phyloP scores from a whole-genome alignment of 2,888 invertebrate genomes.

The Strigamia transsilvanica region DNA sequence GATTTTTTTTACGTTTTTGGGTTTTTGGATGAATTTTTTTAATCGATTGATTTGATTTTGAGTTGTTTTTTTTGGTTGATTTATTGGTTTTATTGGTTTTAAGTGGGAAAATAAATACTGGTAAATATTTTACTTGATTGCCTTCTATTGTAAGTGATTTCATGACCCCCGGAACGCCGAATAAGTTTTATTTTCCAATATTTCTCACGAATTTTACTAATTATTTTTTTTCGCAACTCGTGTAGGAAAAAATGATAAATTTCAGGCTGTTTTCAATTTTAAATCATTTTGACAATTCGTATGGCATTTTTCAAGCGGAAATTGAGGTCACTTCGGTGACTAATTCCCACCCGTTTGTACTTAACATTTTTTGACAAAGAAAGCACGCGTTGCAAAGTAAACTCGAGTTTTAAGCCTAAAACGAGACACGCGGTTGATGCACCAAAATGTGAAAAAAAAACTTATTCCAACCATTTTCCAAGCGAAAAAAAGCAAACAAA shows the following conservation, averaged over 20 bases:
- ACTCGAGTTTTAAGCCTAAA: background rate
- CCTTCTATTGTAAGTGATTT: background rate
- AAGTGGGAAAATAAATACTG: too few relatives aligned
- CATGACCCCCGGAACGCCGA: background rate
- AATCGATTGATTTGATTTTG: too few relatives aligned
- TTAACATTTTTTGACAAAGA: too few relatives aligned
- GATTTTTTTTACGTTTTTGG: background rate
- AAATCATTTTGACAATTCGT: background rate
- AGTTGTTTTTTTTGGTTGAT: too few relatives aligned
- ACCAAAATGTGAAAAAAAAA: too few relatives aligned
- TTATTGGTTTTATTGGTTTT: too few relatives aligned
- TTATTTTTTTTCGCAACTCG: background rate
- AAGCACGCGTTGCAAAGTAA: too few relatives aligned
- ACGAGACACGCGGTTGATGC: background rate
- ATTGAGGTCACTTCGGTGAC: background rate
- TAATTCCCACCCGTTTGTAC: too few relatives aligned
- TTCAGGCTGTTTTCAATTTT: background rate
- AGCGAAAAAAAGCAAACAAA: too few relatives aligned
- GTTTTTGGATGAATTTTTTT: too few relatives aligned
- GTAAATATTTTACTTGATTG: background rate
- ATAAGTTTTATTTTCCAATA: background rate
- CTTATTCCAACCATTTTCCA: too few relatives aligned
- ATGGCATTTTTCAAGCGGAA: background rate
- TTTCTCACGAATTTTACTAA: background rate
- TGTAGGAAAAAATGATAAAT: background rate